Evolutionary conservation across 2,797 vertebrate genomes (phyloP).

Genomic region (Alcedo atthis): DNA sequence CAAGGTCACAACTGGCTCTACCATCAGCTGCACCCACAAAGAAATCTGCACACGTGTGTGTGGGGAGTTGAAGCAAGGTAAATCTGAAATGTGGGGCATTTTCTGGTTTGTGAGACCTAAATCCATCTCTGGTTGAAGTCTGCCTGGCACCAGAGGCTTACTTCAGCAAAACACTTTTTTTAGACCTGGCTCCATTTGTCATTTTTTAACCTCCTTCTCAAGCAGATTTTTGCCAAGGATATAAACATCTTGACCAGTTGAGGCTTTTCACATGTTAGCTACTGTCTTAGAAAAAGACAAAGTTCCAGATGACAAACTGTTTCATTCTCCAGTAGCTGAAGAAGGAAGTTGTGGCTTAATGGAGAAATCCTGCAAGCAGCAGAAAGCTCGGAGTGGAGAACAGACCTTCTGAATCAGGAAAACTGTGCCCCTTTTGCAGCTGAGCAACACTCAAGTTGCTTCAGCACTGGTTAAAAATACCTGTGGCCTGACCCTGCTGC

Average conservation of each 20-base stretch:
- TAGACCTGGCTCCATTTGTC: background rate
- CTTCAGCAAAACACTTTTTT: background rate
- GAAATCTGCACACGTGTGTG: background rate
- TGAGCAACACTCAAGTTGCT: background rate
- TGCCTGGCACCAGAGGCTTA: background rate
- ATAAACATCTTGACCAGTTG: background rate
- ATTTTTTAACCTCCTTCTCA: background rate
- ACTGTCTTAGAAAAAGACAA: background rate
- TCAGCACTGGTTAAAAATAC: conserved; percentile 31
- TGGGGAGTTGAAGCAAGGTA: background rate
- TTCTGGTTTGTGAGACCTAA: background rate
- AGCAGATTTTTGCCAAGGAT: background rate
- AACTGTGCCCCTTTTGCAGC: background rate
- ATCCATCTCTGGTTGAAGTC: background rate
- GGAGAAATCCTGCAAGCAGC: background rate
- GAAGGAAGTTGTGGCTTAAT: conserved; percentile 25
- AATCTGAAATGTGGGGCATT: background rate
- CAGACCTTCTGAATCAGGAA: background rate
- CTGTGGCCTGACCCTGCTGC: background rate
- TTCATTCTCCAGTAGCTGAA: background rate
- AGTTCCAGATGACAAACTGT: background rate
- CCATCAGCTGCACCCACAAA: accelerated
- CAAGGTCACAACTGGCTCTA: background rate
- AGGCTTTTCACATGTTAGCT: background rate
- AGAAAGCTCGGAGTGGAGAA: background rate